Evolutionary conservation across 2,888 invertebrate species (phyloP).

Genomic region (Protodeltote pygarga): DNA sequence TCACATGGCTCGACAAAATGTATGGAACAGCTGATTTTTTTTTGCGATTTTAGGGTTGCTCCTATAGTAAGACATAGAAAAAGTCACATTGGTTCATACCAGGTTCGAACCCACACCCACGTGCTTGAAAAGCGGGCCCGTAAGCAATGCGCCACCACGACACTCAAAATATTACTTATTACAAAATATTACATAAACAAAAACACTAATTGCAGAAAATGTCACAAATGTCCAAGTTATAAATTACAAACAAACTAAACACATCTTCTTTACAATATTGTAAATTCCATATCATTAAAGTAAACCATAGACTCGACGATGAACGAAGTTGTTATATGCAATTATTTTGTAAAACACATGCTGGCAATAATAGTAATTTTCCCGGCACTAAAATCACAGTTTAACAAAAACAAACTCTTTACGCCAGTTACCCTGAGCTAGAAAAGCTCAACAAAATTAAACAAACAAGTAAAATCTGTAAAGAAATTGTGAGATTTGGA

Average conservation of each 20-base stretch:
- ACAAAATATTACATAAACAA: no score
- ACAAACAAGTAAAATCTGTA: conserved; percentile 1
- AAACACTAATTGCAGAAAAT: no score
- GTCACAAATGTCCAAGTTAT: no score
- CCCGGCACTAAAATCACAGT: not conserved
- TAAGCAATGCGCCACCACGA: no score
- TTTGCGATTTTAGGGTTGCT: no score
- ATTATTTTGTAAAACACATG: conserved; percentile 5
- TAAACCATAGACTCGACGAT: conserved; percentile 9
- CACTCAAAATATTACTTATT: no score
- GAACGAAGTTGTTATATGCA: conserved; percentile 3
- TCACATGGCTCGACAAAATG: no score
- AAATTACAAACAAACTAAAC: conserved; percentile 28
- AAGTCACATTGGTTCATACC: no score
- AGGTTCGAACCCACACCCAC: no score
- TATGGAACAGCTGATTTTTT: no score
- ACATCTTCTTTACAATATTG: conserved; percentile 14
- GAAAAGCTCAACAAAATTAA: not conserved
- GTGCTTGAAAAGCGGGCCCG: no score
- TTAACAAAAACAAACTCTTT: not conserved
- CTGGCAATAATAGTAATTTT: not conserved
- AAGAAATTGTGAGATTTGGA: not conserved
- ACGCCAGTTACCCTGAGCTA: not conserved
- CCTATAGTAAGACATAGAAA: no score
- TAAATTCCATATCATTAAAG: conserved; percentile 20